Conservation (phyloP, 2,888 invertebrate genomes). For the Philereme vetulata region DNA sequence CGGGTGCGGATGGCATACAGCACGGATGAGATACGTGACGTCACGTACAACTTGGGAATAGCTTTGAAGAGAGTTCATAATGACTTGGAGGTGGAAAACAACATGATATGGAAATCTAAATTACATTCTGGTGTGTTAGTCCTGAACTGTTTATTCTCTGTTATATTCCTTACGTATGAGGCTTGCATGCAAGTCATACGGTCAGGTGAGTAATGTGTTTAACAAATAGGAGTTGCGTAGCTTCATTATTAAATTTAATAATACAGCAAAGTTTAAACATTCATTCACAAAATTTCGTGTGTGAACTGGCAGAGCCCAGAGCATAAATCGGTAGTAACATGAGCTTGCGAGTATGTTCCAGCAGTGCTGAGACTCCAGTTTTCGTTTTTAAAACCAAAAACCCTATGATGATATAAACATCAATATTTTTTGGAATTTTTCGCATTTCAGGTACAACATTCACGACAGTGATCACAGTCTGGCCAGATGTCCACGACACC, state of each 20-base stretch:
- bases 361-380: too few species aligned
- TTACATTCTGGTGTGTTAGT: constrained; percentile 7
- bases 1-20: constrained; percentile 7
- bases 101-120: constrained; percentile 8
- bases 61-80: constrained; percentile 3
- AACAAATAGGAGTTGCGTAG: background rate
- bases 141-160: constrained; percentile 5
- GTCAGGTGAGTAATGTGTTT: constrained; percentile 1
- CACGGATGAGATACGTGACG: constrained; percentile 3
- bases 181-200: constrained; percentile 5
- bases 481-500: constrained; percentile 46
- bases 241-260: too few species aligned
- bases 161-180: background rate
- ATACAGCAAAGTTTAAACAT: too few species aligned
- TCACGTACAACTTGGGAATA: constrained; percentile 8
- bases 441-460: constrained; percentile 35
- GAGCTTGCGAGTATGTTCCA: too few species aligned
- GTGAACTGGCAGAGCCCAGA: too few species aligned
- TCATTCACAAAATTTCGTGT: too few species aligned
- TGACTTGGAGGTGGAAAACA: constrained; percentile 5
- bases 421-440: background rate
- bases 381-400: too few species aligned
- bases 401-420: too few species aligned
- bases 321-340: too few species aligned
- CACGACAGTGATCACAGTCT: constrained; percentile 46